phyloP scores from a whole-genome alignment of 37 sponge, comb jelly and placozoan species.

The Haliclona indistincta region DNA sequence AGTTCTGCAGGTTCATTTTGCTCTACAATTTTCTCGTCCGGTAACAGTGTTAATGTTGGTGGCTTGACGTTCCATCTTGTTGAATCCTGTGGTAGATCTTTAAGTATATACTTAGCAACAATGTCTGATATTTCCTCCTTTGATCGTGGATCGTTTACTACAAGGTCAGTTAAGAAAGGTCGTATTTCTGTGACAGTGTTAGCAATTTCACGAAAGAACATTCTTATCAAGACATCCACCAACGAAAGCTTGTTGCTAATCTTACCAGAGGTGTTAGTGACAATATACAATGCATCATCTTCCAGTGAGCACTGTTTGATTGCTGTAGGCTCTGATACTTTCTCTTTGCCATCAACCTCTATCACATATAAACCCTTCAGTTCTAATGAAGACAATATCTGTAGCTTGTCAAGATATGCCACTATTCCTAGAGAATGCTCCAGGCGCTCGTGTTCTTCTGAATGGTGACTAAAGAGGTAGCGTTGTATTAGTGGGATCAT shows the following conservation, averaged over 20 bases:
- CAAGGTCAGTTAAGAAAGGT: neutral
- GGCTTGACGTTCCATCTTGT: constrained; percentile 8
- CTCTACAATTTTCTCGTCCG: neutral
- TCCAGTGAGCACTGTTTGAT: neutral
- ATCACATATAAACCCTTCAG: neutral
- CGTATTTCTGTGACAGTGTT: neutral
- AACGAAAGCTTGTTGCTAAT: neutral
- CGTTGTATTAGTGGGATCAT: constrained; percentile 33
- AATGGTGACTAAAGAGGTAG: constrained; percentile 15
- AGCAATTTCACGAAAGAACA: neutral
- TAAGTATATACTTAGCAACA: neutral
- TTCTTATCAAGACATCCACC: neutral
- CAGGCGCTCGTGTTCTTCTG: neutral
- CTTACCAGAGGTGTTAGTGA: constrained; percentile 12
- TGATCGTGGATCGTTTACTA: constrained; percentile 16
- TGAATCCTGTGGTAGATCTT: constrained; percentile 1
- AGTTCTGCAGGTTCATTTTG: neutral
- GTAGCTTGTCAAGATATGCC: constrained; percentile 17
- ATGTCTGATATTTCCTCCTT: constrained; percentile 14
- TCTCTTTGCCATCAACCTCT: constrained; percentile 6
- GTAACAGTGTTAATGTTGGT: neutral
- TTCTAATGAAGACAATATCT: constrained; percentile 6
- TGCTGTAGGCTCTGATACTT: no score
- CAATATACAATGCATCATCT: constrained; percentile 24
- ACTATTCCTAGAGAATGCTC: neutral